phyloP scores from a whole-genome alignment of 2,113 vertebrate species.

The Neodontobutis hainanensis region DNA sequence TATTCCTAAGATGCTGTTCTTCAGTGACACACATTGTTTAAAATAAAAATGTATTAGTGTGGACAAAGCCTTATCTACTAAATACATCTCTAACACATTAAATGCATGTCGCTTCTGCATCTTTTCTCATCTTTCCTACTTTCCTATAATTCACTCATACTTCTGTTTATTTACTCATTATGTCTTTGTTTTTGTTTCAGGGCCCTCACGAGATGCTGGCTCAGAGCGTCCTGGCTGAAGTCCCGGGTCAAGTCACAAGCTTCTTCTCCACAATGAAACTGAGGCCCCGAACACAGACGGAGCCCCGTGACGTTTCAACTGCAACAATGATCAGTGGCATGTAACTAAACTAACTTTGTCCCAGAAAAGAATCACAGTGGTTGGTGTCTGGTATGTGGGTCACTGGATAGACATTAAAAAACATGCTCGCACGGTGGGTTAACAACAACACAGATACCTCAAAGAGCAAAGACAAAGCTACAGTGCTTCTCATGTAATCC shows the following conservation, averaged over 20 bases:
- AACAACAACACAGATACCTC: constrained; percentile 8
- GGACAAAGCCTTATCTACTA: too few species aligned
- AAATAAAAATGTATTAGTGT: too few species aligned
- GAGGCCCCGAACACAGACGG: constrained; percentile 51
- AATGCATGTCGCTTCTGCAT: too few species aligned
- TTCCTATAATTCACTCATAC: neutral
- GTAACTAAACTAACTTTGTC: neutral
- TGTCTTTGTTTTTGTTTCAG: constrained; percentile 43
- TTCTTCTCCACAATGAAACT: constrained; percentile 68
- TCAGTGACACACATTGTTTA: too few species aligned
- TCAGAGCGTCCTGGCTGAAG: constrained; percentile 74
- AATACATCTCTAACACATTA: too few species aligned
- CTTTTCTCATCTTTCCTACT: neutral
- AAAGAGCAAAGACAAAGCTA: neutral
- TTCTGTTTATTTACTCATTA: constrained; percentile 1
- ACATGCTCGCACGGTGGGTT: too few species aligned
- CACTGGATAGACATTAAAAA: neutral
- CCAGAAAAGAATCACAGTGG: neutral
- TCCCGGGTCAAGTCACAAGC: constrained; percentile 71
- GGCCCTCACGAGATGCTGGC: constrained; percentile 69
- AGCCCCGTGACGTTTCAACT: neutral
- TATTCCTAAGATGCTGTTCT: too few species aligned
- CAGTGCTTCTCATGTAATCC: neutral
- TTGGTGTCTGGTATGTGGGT: constrained; percentile 10
- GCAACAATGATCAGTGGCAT: neutral